These are phyloP conservation scores for Sciurus vulgaris DNA, from an alignment of 2,797 vertebrate genomes.

Conservation along the genomic window DNA sequence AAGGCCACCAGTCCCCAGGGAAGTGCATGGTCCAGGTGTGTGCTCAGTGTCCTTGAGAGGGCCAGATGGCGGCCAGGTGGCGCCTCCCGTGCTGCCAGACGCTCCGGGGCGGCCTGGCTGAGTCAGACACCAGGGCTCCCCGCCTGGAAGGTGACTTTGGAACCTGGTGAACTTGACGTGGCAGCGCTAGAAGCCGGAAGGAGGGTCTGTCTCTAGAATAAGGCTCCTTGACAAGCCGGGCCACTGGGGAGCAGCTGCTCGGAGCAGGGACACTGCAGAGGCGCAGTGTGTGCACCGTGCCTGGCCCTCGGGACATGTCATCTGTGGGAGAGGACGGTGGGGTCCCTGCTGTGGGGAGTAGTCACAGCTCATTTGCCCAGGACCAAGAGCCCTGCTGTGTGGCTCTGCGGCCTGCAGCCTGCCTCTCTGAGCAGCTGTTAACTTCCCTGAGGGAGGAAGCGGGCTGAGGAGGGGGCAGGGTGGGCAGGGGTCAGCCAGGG, in stretches of 20 bases:
- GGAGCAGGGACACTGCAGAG: too few species aligned
- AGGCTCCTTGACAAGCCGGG: not conserved
- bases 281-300: rapidly evolving
- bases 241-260: rapidly evolving
- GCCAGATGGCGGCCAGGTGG: slow-evolving; percentile 26
- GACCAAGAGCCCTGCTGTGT: not conserved
- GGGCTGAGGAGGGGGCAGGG: not conserved
- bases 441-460: not conserved
- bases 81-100: not conserved
- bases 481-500: not conserved
- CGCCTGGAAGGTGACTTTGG: slow-evolving; percentile 73
- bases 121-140: slow-evolving; percentile 40
- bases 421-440: not conserved
- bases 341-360: rapidly evolving
- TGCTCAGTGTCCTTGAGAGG: not conserved
- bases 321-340: not conserved
- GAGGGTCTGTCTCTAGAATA: not conserved
- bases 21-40: not conserved
- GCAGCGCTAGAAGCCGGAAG: not conserved
- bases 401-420: not conserved
- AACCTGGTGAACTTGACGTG: not conserved
- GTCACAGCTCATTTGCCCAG: not conserved
- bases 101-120: slow-evolving; percentile 10
- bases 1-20: not conserved
- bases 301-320: not conserved